phyloP scores from a whole-genome alignment of 2,888 invertebrate species.

The Griposia aprilina region DNA sequence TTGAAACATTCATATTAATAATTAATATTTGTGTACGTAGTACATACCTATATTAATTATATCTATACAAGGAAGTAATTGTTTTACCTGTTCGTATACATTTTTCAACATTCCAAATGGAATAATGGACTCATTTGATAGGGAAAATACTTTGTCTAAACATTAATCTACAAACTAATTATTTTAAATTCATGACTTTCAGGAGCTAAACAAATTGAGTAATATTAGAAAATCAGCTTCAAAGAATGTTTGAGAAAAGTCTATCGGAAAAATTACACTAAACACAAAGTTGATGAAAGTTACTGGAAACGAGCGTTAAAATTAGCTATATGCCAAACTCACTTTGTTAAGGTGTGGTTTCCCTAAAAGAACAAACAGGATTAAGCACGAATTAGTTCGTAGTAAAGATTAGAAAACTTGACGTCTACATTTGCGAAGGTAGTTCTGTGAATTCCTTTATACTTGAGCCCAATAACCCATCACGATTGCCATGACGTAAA shows the following conservation, averaged over 20 bases:
- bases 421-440: slow-evolving; percentile 8
- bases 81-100: neutral
- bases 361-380: neutral
- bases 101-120: neutral
- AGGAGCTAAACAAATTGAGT: neutral
- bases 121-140: neutral
- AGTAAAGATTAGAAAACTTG: slow-evolving; percentile 4
- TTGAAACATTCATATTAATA: slow-evolving; percentile 22
- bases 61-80: slow-evolving; percentile 23
- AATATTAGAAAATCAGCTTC: neutral
- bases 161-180: neutral
- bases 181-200: neutral
- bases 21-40: slow-evolving; percentile 16
- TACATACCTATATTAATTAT: slow-evolving; percentile 2
- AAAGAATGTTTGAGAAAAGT: neutral
- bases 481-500: slow-evolving; percentile 21
- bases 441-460: neutral
- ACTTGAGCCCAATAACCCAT: slow-evolving; percentile 8
- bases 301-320: neutral
- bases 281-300: neutral
- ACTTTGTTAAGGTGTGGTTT: slow-evolving; percentile 6
- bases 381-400: neutral
- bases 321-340: neutral
- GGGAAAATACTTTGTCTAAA: neutral
- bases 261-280: neutral